A percentile compares a stretch with the other conserved stretches of the same genome.
These are phyloP conservation scores for Knipowitschia caucasica DNA, from an alignment of 2,797 vertebrate species.

Conservation along the genomic window DNA sequence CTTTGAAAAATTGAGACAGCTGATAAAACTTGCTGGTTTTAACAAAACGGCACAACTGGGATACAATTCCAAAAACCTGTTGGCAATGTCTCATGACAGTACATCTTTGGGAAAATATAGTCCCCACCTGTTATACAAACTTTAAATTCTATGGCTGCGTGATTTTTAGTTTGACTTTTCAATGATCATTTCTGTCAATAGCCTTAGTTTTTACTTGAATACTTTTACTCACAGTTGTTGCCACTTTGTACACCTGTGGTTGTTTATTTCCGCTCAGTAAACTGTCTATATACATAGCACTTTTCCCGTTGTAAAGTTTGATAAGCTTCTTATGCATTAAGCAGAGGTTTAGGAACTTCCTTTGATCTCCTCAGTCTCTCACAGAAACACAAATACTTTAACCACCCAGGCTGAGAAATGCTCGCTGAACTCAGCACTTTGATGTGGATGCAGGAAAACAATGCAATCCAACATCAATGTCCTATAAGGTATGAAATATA, in stretches of 20 bases:
- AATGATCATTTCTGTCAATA: too few relatives aligned
- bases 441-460: conserved; percentile 45
- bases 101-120: too few relatives aligned
- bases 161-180: too few relatives aligned
- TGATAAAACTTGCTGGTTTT: too few relatives aligned
- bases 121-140: too few relatives aligned
- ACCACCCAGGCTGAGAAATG: conserved; percentile 28
- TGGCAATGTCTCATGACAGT: too few relatives aligned
- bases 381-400: conserved; percentile 7
- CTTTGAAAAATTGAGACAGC: too few relatives aligned
- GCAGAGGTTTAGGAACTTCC: conserved; percentile 46
- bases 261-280: conserved; percentile 4
- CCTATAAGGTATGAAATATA: conserved; percentile 27
- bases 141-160: too few relatives aligned
- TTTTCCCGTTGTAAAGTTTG: conserved; percentile 24
- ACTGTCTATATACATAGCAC: conserved; percentile 18
- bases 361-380: conserved; percentile 47
- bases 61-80: too few relatives aligned
- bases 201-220: too few relatives aligned
- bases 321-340: conserved; percentile 53
- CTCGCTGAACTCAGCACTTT: conserved; percentile 36
- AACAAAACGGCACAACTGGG: too few relatives aligned
- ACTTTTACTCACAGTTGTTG: neutral
- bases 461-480: conserved; percentile 28
- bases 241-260: neutral